Conservation (phyloP, 2,113 vertebrate genomes). For the Triplophysa rosa region DNA sequence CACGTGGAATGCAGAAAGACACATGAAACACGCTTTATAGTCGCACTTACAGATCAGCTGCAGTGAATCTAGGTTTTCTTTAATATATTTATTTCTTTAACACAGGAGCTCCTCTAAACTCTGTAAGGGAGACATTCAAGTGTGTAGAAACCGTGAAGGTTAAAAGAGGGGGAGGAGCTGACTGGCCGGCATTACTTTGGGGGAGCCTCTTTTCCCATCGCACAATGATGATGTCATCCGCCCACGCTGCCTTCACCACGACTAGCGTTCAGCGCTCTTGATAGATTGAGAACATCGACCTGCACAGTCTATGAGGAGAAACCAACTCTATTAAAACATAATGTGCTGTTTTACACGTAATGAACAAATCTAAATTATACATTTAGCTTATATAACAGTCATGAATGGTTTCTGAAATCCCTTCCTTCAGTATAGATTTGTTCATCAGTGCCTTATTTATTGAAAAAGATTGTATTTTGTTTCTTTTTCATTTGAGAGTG, state of each 20-base stretch:
- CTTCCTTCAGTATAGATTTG: conserved; percentile 1
- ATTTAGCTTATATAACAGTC: background rate
- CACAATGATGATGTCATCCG: conserved; percentile 63
- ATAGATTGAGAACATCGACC: conserved; percentile 25
- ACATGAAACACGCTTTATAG: conserved; percentile 17
- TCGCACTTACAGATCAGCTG: conserved; percentile 16
- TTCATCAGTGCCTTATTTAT: conserved; percentile 68
- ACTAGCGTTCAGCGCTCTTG: conserved; percentile 12
- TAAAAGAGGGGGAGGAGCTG: conserved; percentile 65
- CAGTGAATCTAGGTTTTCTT: conserved; percentile 57
- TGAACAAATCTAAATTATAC: background rate
- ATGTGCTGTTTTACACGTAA: background rate
- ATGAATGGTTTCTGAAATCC: background rate
- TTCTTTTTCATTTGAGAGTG: conserved; percentile 35
- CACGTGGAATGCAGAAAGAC: conserved; percentile 46
- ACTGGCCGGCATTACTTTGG: conserved; percentile 61
- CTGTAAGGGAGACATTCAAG: conserved; percentile 66
- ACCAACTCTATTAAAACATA: conserved; percentile 1
- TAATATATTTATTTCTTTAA: conserved; percentile 69
- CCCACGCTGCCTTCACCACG: conserved; percentile 26
- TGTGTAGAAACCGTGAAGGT: conserved; percentile 65
- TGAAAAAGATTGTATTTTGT: conserved; percentile 51
- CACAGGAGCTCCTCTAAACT: conserved; percentile 75
- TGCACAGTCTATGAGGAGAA: conserved; percentile 2
- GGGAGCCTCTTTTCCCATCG: conserved; percentile 57